Evolutionary conservation across 2,888 invertebrate genomes (phyloP), one percentile per base, ranked within the genome.

Genomic region (Palloptera scutellata): DNA sequence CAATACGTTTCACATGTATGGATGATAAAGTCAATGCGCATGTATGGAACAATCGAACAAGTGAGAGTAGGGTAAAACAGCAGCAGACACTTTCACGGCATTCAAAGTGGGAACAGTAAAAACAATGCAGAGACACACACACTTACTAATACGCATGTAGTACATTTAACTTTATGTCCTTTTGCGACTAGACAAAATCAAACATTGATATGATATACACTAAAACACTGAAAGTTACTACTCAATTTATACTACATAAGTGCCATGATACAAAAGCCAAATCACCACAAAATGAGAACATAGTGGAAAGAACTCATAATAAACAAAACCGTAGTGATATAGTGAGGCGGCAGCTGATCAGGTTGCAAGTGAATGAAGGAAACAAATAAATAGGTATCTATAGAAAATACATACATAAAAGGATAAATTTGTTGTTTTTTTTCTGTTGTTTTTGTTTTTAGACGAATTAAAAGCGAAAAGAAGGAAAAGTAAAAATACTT

Each of bases 271-370:
- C 42, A 5, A 64, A 17, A 13, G 57, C 48, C 13, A 57, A 17
- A 48, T 9, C 20, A 43, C 48, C n/a, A 1, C 15, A 60, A 59
- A n/a, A 43, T 5, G 20, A 13, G 43, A 19, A 19, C 30, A 30
- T 30, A 30, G 30, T 4, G 30, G 6, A 30, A 30, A 30, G 30
- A 30, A 30, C 30, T 48, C 60, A 48, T 48, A 48, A 60, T 48
- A 45, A 45, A 20, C 57, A 57, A 6, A 40, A 11, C 13, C 57
- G 17, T 13, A 12, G 10, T 48, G 5, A 1, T 11, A 48, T 48
- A 40, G 40, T 45, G 57, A 40, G 30, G 17, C n/a, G 64, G 75
- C 77, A 77, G 78, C 79, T 78, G 78, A 78, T 78, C 79, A 74
- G 70, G 75, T 79, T 78, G 77, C 79, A 78, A 73, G 74, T 73